Base-by-base conservation (phyloP, 1,140 invertebrate genomes). In the Spodoptera litura region DNA sequence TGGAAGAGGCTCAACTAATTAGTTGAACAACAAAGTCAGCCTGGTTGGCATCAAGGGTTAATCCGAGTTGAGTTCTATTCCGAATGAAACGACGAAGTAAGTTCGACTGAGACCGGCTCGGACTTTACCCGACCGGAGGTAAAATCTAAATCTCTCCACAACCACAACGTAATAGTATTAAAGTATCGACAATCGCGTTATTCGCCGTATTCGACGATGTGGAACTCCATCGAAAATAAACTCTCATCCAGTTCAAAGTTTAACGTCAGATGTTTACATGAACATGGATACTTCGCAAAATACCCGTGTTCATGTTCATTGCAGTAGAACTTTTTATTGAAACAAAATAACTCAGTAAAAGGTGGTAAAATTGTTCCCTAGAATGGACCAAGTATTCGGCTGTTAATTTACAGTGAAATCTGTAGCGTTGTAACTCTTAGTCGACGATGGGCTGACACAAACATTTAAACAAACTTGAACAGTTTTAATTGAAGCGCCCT, bases 401-500 rank as follows among this genome's bases (percentile, higher is more conserved):
- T 64, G 58, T 78, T 82, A 70, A 77, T 79, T 82, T 79, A 74
- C 58, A 64, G n/a, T 53, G 71, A 79, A 81, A 79, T 79, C 79
- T 78, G 76, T 58, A 82, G 72, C 72, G 75, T 62, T 15, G 79
- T 77, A 79, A 78, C 78, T 83, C 75, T 78, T 68, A 66, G 77
- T 72, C 27, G 79, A 77, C 78, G 79, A 85, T 87, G 84, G 83
- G 74, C 81, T 83, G 87, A 87, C 87, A 87, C 81, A 89, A 90
- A 89, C 86, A 91, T 91, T 90, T 89, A 89, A 91, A 89, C 89
- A 88, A 89, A 91, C 87, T 91, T 91, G 80, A 89, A 87, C 87
- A 88, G 88, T 93, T 91, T 92, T 92, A 93, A 93, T 92, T 91
- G 87, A 90, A 92, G 87, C 80, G 85, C 87, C 88, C 90, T 89